phyloP scores from a whole-genome alignment of 2,888 invertebrate genomes.

The Ornithoptera alexandrae region DNA sequence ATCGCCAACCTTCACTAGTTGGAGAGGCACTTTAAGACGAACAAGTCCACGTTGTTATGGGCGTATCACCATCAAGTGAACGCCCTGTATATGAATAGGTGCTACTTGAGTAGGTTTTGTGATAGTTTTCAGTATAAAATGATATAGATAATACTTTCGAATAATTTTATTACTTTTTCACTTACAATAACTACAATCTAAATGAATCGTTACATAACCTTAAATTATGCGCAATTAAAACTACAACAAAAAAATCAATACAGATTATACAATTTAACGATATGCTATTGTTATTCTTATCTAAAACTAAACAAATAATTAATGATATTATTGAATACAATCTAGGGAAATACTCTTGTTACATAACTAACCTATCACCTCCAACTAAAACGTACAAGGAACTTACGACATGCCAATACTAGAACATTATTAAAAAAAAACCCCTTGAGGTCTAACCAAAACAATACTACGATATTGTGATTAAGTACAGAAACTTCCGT shows the following conservation, averaged over 20 bases:
- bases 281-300: constrained; percentile 4
- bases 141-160: too few relatives aligned
- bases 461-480: constrained; percentile 52
- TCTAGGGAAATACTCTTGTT: constrained; percentile 25
- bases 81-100: too few relatives aligned
- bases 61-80: too few relatives aligned
- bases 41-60: too few relatives aligned
- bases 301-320: constrained; percentile 28
- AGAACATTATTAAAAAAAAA: constrained; percentile 2
- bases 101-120: too few relatives aligned
- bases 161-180: too few relatives aligned
- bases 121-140: too few relatives aligned
- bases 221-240: not conserved
- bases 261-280: constrained; percentile 1
- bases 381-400: constrained; percentile 28
- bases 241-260: constrained; percentile 12
- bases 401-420: constrained; percentile 19
- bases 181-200: not conserved
- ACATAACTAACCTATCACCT: constrained; percentile 24
- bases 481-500: constrained; percentile 65
- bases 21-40: too few relatives aligned
- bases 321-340: constrained; percentile 12
- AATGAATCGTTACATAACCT: constrained; percentile 5
- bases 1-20: too few relatives aligned
- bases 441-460: constrained; percentile 9